Evolutionary conservation across 2,113 vertebrate genomes (phyloP).

Genomic region (Gnathonemus longibarbis): DNA sequence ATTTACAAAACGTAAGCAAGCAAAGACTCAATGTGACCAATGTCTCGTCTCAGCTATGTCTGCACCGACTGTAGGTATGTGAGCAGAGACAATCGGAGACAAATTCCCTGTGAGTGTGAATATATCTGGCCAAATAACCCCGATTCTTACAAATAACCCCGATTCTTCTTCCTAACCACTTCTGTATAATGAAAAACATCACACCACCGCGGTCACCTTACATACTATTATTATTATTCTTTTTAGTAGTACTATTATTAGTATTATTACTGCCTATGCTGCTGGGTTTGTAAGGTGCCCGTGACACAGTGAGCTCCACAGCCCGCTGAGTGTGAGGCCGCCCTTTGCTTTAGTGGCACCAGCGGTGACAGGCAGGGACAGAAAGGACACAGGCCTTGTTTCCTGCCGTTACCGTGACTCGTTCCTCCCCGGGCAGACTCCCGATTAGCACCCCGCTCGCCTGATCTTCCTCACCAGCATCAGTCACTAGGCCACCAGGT

Average conservation of each 20-base stretch:
- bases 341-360: not conserved
- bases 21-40: not conserved
- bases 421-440: conserved; percentile 63
- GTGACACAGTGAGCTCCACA: not conserved
- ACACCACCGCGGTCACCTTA: not conserved
- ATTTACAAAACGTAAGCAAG: not conserved
- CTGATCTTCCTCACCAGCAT: conserved; percentile 68
- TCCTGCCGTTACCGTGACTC: not conserved
- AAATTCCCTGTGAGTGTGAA: not conserved
- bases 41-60: not conserved
- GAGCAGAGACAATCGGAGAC: not conserved
- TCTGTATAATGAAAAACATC: not conserved
- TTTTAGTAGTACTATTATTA: not conserved
- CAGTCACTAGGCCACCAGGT: conserved; percentile 69
- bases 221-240: not conserved
- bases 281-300: not conserved
- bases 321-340: not conserved
- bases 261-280: not conserved
- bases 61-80: not conserved
- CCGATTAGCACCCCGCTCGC: conserved; percentile 60
- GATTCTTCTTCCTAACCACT: not conserved
- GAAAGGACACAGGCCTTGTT: not conserved
- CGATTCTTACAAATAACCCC: not conserved
- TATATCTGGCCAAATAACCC: not conserved
- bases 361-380: not conserved